Evolutionary conservation across 1,140 invertebrate species (phyloP).

Genomic region (Gryon sp.): DNA sequence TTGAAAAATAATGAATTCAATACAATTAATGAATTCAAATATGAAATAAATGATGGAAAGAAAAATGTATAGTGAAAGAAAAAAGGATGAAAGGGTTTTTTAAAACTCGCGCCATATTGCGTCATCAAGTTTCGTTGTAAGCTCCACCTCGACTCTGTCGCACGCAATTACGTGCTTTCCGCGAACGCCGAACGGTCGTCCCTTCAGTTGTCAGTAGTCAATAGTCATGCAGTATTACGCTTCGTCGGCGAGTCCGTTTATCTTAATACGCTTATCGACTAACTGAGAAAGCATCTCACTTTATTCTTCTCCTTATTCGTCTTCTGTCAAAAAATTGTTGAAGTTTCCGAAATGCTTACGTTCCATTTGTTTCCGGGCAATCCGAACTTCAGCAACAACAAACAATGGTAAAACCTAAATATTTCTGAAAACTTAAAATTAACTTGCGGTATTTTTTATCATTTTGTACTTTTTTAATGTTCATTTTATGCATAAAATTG

Average conservation of each 20-base stretch:
- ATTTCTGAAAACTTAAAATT: too few species aligned
- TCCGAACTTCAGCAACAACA: too few species aligned
- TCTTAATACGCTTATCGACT: slow-evolving; percentile 16
- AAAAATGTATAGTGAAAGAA: too few species aligned
- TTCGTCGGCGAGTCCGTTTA: slow-evolving; percentile 3
- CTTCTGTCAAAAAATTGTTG: background rate
- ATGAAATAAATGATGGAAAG: too few species aligned
- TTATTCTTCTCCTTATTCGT: background rate
- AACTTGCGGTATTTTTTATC: too few species aligned
- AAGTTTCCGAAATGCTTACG: background rate
- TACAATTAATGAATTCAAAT: too few species aligned
- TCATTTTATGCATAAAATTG: too few species aligned
- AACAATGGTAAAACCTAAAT: too few species aligned
- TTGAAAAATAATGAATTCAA: too few species aligned
- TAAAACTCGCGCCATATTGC: slow-evolving; percentile 1
- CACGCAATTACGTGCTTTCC: slow-evolving; percentile 8
- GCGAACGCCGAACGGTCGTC: background rate
- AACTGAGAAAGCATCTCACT: background rate
- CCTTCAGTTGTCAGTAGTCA: background rate
- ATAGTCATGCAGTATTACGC: slow-evolving; percentile 17
- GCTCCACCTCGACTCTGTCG: background rate
- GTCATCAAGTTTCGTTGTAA: background rate
- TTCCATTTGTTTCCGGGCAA: background rate
- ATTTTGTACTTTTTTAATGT: too few species aligned
- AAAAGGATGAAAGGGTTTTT: background rate